Conservation (phyloP, 2,797 vertebrate genomes). For the Sebastes matsubarae region DNA sequence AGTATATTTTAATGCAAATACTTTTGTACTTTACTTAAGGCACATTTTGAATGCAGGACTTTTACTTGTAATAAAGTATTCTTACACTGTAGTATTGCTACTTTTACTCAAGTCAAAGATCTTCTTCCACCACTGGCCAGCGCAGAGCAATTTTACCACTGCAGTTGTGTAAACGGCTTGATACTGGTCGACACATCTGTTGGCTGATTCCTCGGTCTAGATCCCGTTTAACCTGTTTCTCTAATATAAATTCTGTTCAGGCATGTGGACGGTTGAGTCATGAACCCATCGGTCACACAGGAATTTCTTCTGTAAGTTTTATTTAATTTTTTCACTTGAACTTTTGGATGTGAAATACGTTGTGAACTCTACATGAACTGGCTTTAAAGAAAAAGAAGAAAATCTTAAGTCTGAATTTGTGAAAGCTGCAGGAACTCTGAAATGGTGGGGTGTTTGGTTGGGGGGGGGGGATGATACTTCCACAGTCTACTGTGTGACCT, state of each 20-base stretch:
- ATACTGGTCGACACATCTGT: not conserved
- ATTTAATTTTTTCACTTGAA: not conserved
- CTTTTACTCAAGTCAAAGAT: no score
- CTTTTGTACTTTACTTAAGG: no score
- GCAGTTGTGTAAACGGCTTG: not conserved
- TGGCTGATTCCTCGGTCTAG: no score
- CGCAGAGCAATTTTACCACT: no score
- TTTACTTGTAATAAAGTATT: no score
- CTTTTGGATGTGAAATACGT: not conserved
- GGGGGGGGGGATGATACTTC: not conserved
- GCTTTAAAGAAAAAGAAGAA: not conserved
- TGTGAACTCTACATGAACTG: not conserved
- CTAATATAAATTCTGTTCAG: not conserved
- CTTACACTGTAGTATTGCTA: no score
- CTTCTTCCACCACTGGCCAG: no score
- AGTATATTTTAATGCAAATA: no score
- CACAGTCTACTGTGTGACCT: slow-evolving; percentile 15
- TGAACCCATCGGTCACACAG: not conserved
- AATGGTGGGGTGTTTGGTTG: not conserved
- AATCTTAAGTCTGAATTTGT: not conserved
- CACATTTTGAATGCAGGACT: no score
- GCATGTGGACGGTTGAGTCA: not conserved
- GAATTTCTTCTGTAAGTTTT: not conserved
- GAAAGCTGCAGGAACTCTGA: not conserved
- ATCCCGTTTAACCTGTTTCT: not conserved